Conservation (phyloP, 2,888 invertebrate species). For the Strigamia maritima region DNA sequence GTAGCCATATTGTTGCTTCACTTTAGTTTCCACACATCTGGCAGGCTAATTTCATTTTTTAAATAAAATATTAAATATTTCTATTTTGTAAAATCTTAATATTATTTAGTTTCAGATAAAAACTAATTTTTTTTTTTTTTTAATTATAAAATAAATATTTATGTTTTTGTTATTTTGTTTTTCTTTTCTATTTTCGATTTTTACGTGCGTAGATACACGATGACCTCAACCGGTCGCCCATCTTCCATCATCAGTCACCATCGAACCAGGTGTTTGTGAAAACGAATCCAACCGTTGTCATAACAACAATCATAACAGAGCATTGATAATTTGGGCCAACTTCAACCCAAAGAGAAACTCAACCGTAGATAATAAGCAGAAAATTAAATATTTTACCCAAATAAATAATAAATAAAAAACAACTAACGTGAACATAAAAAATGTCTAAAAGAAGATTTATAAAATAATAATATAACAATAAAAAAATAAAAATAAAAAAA, state of each 20-base stretch:
- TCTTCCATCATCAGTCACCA: slow-evolving; percentile 34
- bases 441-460: not conserved
- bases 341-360: slow-evolving; percentile 1
- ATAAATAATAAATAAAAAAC: not conserved
- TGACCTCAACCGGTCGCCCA: slow-evolving; percentile 18
- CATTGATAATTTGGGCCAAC: slow-evolving; percentile 37
- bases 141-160: not conserved
- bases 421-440: not conserved
- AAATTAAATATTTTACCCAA: not conserved
- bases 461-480: not conserved
- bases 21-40: not conserved
- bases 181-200: not conserved
- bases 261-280: slow-evolving; percentile 38
- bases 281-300: slow-evolving; percentile 21
- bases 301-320: slow-evolving; percentile 38
- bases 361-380: not conserved
- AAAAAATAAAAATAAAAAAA: not conserved
- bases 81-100: not conserved
- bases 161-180: not conserved
- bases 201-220: not conserved
- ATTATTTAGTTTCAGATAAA: too few species aligned
- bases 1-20: not conserved
- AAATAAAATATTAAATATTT: not conserved
- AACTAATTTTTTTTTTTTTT: too few species aligned
- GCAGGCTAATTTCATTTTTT: not conserved